These are phyloP conservation scores for Glaucidium brasilianum DNA, from an alignment of 2,113 vertebrate genomes.

Conservation along the genomic window DNA sequence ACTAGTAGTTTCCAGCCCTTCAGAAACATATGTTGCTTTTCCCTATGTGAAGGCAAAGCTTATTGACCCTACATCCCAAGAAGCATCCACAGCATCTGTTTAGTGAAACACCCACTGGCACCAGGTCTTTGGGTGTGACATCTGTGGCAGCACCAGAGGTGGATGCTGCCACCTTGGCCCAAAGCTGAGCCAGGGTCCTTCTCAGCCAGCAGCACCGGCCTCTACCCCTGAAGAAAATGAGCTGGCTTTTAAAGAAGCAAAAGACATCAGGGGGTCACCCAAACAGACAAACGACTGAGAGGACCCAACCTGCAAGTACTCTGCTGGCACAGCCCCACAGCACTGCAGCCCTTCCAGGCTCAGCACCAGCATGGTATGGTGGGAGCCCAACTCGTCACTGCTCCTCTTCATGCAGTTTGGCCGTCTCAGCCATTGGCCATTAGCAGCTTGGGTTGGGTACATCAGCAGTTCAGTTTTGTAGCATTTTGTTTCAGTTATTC, in stretches of 20 bases:
- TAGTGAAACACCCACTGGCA: background rate
- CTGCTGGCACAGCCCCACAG: rapidly evolving
- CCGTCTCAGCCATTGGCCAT: background rate
- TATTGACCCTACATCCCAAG: rapidly evolving
- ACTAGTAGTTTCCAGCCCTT: background rate
- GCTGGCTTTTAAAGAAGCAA: background rate
- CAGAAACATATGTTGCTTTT: background rate
- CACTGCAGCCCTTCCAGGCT: background rate
- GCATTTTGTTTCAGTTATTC: background rate
- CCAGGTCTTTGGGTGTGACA: too few species aligned
- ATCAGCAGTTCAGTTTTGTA: background rate
- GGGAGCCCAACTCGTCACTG: background rate
- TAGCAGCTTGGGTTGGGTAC: background rate
- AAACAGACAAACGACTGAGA: background rate
- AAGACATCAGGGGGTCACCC: background rate
- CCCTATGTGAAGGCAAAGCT: background rate
- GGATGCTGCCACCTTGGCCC: background rate
- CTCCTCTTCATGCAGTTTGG: background rate
- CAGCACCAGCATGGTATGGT: rapidly evolving
- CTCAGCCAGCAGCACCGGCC: rapidly evolving
- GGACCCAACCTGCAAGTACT: background rate
- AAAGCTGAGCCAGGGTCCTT: background rate
- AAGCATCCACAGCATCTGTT: rapidly evolving
- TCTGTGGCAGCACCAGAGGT: background rate
- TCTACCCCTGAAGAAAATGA: background rate